phyloP scores from a whole-genome alignment of 1,140 invertebrate species.

The Steinernema khuongi region DNA sequence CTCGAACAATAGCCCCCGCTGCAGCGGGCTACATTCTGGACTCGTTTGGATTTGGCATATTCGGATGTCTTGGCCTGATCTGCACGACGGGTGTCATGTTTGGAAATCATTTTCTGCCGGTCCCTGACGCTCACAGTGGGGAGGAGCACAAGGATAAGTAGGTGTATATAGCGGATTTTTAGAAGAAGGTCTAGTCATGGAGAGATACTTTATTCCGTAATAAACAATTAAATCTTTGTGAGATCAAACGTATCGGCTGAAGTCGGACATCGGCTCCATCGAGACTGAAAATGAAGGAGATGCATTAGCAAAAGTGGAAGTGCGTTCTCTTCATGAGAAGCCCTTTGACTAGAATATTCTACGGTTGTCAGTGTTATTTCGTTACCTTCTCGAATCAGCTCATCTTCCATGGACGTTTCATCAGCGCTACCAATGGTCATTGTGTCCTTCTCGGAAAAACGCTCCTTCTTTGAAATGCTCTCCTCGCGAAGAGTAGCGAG shows the following conservation, averaged over 20 bases:
- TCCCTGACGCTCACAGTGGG: not conserved
- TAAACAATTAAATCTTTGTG: not conserved
- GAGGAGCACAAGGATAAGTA: not conserved
- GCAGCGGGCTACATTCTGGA: conserved; percentile 30
- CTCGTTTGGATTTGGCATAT: conserved; percentile 20
- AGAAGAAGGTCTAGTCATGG: not conserved
- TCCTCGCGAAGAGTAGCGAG: not conserved
- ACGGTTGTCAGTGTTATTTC: too few species aligned
- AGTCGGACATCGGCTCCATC: conserved; percentile 1
- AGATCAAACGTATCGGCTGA: not conserved
- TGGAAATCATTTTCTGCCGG: not conserved
- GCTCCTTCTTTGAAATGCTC: not conserved
- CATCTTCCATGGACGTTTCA: not conserved
- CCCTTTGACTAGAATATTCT: too few species aligned
- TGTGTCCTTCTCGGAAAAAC: not conserved
- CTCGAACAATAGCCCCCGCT: conserved; percentile 33
- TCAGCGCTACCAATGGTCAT: not conserved
- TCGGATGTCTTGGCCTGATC: not conserved
- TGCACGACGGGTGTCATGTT: conserved; percentile 4
- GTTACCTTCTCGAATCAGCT: conserved; percentile 5
- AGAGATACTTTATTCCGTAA: not conserved
- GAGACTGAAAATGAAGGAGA: not conserved
- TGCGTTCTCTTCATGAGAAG: too few species aligned
- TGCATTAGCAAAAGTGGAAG: not conserved
- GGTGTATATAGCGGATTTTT: not conserved